Percentiles rank a stretch among this genome's conserved stretches.
Conservation (phyloP, 1,140 invertebrate species). For the Manduca sexta region DNA sequence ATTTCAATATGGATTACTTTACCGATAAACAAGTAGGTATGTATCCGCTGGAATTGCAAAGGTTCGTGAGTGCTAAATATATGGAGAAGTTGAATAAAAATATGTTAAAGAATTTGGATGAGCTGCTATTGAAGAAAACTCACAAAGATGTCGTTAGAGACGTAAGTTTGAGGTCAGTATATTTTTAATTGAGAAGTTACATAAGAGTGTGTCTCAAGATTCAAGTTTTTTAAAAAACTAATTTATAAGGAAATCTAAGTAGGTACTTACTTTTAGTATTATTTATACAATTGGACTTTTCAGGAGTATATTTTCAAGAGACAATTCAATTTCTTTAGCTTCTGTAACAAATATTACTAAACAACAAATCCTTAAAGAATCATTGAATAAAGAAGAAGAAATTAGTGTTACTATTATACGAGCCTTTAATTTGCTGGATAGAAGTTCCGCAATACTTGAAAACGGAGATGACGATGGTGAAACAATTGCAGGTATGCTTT, state of each 20-base stretch:
- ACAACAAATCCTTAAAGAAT: conserved; percentile 33
- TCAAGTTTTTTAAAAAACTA: too few species aligned
- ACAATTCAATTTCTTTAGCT: conserved; percentile 22
- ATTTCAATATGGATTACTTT: conserved; percentile 40
- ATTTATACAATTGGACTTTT: conserved; percentile 12
- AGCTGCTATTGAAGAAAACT: conserved; percentile 45
- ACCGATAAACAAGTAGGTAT: conserved; percentile 29
- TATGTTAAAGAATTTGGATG: conserved; percentile 38
- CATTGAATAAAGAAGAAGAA: conserved; percentile 42
- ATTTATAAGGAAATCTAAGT: too few species aligned
- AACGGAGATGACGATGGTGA: conserved; percentile 30
- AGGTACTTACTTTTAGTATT: too few species aligned
- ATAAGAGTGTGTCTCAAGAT: too few species aligned
- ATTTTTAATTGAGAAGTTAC: too few species aligned
- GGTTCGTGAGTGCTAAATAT: conserved; percentile 53
- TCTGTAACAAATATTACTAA: conserved; percentile 24
- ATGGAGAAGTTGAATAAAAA: conserved; percentile 53
- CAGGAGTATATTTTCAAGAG: conserved; percentile 35
- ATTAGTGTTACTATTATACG: conserved; percentile 39
- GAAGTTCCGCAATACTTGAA: conserved; percentile 19
- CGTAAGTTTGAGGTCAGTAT: conserved; percentile 40
- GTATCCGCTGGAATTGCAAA: conserved; percentile 51
- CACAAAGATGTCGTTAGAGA: conserved; percentile 57
- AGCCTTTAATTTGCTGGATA: conserved; percentile 51
- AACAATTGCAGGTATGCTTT: conserved; percentile 48